Percentiles rank a stretch among this genome's conserved stretches.
Evolutionary conservation across 2,888 invertebrate genomes (phyloP).

Genomic region (Anorthoa munda): DNA sequence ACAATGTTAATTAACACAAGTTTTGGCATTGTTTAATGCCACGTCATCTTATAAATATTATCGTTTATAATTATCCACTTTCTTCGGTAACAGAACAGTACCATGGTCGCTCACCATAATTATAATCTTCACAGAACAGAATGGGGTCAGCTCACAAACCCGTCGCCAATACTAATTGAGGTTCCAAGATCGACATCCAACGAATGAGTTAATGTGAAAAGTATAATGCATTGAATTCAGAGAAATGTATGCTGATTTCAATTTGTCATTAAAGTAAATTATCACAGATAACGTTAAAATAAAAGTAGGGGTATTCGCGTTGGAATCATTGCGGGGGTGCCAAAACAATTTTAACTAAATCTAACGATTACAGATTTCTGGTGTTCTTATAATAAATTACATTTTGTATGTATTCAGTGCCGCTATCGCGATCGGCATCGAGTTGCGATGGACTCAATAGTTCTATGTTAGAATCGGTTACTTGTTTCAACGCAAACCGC

Average conservation of each 20-base stretch:
- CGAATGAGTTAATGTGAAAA: slow-evolving; percentile 63
- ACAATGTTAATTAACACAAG: slow-evolving; percentile 76
- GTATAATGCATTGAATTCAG: slow-evolving; percentile 66
- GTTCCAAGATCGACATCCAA: slow-evolving; percentile 68
- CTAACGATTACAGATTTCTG: slow-evolving; percentile 67
- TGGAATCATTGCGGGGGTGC: slow-evolving; percentile 76
- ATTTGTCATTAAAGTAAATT: slow-evolving; percentile 85
- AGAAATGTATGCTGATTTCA: slow-evolving; percentile 70
- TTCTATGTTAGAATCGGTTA: slow-evolving; percentile 42
- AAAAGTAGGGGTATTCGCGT: slow-evolving; percentile 80
- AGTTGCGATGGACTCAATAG: slow-evolving; percentile 49
- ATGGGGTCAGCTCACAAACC: slow-evolving; percentile 58
- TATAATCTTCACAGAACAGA: slow-evolving; percentile 57
- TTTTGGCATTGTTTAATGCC: slow-evolving; percentile 77
- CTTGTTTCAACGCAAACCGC: slow-evolving; percentile 51
- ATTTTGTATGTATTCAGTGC: slow-evolving; percentile 59
- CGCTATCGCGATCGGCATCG: slow-evolving; percentile 59
- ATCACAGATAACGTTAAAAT: slow-evolving; percentile 89
- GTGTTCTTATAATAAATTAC: slow-evolving; percentile 66
- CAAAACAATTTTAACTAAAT: slow-evolving; percentile 74
- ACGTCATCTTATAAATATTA: slow-evolving; percentile 79
- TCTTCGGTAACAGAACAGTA: slow-evolving; percentile 78
- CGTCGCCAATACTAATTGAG: slow-evolving; percentile 64
- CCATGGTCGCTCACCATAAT: slow-evolving; percentile 69
- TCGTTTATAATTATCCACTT: slow-evolving; percentile 71